Conservation (phyloP, 2,797 vertebrate species). For the Xerus rutilus region DNA sequence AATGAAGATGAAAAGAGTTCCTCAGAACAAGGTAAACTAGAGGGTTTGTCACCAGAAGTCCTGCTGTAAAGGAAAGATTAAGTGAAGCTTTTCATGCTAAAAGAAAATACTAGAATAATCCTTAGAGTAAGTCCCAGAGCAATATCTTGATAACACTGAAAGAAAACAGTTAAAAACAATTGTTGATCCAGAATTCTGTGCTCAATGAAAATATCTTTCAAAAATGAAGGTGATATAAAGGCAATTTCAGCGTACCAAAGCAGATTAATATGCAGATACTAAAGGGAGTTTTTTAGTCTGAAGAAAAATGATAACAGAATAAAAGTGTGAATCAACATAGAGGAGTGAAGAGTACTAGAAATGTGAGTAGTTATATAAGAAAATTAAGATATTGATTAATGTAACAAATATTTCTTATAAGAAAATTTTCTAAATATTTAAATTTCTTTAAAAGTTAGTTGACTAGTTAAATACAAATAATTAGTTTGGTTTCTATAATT, state of each 20-base stretch:
- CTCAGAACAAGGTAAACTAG: background rate
- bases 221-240: background rate
- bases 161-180: background rate
- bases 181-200: background rate
- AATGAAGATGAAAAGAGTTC: background rate
- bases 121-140: background rate
- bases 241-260: background rate
- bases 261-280: background rate
- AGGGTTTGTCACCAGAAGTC: background rate
- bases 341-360: background rate
- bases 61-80: background rate
- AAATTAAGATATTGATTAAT: background rate
- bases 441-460: background rate
- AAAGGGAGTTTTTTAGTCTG: background rate
- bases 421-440: background rate
- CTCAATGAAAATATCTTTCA: background rate
- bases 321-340: background rate
- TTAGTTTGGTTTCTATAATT: background rate
- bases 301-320: background rate
- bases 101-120: background rate
- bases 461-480: background rate
- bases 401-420: too few relatives aligned
- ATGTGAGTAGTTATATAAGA: background rate
- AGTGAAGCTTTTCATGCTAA: background rate
- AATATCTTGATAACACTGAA: background rate